A percentile compares a stretch with the other conserved stretches of the same genome.
Evolutionary conservation across 2,888 invertebrate genomes (phyloP).

Genomic region (Trachelus iudaicus): DNA sequence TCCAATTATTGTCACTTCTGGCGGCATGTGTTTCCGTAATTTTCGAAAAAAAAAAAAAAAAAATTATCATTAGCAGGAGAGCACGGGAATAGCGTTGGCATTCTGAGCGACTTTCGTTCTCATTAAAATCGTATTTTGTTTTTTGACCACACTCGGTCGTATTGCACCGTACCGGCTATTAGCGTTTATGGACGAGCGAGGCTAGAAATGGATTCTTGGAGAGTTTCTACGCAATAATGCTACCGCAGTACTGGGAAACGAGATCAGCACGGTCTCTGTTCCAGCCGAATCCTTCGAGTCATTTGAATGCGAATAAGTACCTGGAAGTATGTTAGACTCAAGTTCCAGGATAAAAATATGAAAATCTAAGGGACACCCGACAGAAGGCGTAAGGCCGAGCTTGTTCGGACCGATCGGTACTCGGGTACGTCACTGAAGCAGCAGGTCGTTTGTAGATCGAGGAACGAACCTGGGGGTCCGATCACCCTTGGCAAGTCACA

Average conservation of each 20-base stretch:
- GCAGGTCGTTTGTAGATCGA: slow-evolving; percentile 14
- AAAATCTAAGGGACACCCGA: neutral
- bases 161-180: neutral
- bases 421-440: neutral
- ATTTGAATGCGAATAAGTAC: no score
- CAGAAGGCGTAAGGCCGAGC: neutral
- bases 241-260: no score
- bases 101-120: slow-evolving; percentile 26
- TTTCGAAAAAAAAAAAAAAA: slow-evolving; percentile 23
- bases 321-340: no score
- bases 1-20: slow-evolving; percentile 15
- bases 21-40: slow-evolving; percentile 31
- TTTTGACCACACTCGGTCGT: neutral
- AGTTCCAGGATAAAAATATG: neutral
- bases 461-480: slow-evolving; percentile 32
- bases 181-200: neutral
- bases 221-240: neutral
- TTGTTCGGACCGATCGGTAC: neutral
- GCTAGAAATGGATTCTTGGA: neutral
- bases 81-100: neutral
- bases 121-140: slow-evolving; percentile 43
- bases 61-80: slow-evolving; percentile 33
- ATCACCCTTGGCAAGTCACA: slow-evolving; percentile 36
- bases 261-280: neutral
- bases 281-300: neutral